Evolutionary conservation across 64 coral and sea anemone species (phyloP).

Genomic region (Stichodactyla mertensii): DNA sequence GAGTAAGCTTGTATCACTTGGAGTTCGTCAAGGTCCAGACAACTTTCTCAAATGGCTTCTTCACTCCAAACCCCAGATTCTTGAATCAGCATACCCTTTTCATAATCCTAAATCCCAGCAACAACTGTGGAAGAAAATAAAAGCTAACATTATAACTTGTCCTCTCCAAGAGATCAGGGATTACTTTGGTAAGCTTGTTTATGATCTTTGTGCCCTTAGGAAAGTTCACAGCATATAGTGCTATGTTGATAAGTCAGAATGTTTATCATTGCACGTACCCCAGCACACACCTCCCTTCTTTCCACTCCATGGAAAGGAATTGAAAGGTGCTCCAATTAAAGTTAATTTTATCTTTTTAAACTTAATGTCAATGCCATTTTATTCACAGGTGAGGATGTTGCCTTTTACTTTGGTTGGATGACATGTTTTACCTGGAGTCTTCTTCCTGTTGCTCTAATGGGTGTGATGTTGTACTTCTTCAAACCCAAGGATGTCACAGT

Average conservation of each 20-base stretch:
- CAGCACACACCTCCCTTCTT: too few relatives aligned
- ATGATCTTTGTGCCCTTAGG: neutral
- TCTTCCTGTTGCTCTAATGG: conserved; percentile 67
- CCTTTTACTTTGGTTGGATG: conserved; percentile 99
- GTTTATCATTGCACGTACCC: too few relatives aligned
- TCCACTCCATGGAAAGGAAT: too few relatives aligned
- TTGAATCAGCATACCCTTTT: conserved; percentile 82
- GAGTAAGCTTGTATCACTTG: conserved; percentile 35
- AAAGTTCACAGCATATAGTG: neutral
- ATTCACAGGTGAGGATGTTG: conserved; percentile 75
- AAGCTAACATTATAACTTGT: conserved; percentile 77
- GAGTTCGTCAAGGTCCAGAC: conserved; percentile 47
- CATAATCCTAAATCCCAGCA: conserved; percentile 68
- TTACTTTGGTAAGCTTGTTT: conserved; percentile 75
- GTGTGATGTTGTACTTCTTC: conserved; percentile 85
- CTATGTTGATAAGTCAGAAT: too few relatives aligned
- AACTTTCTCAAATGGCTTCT: conserved; percentile 60
- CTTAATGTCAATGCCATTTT: neutral
- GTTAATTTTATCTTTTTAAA: too few relatives aligned
- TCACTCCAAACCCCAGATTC: conserved; percentile 77
- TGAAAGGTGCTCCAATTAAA: too few relatives aligned
- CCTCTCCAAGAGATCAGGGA: conserved; percentile 91
- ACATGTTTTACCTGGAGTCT: conserved; percentile 84
- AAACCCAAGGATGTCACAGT: conserved; percentile 85
- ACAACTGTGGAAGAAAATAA: conserved; percentile 88